A percentile compares a stretch with the other conserved stretches of the same genome.
Conservation (phyloP, 2,113 vertebrate genomes). For the Tauraco erythrolophus region DNA sequence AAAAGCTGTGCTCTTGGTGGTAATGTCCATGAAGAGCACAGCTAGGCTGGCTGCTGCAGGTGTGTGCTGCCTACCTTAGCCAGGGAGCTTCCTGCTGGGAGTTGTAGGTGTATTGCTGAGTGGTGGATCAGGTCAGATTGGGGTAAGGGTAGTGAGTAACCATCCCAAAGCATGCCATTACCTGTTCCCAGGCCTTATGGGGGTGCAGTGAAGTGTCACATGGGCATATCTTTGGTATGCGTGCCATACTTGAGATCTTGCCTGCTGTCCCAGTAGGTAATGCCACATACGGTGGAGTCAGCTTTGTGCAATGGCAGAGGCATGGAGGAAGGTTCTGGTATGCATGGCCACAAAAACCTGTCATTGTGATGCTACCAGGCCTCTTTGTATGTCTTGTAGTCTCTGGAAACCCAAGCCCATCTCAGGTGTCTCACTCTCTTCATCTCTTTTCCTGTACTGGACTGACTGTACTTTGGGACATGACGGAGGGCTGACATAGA, state of each 20-base stretch:
- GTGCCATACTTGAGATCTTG: not conserved
- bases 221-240: fast-evolving
- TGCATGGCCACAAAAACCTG: not conserved
- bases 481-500: not conserved
- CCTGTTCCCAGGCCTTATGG: not conserved
- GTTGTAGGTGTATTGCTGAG: not conserved
- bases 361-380: fast-evolving
- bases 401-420: not conserved
- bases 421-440: not conserved
- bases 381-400: not conserved
- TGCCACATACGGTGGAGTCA: not conserved
- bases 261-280: not conserved
- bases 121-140: not conserved
- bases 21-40: not conserved
- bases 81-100: not conserved
- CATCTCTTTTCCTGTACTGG: not conserved
- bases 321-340: not conserved
- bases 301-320: not conserved
- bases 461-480: not conserved
- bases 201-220: not conserved
- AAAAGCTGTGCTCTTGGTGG: not conserved
- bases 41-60: not conserved
- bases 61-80: not conserved
- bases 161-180: not conserved
- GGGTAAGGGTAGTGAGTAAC: not conserved